Evolutionary conservation across 2,797 vertebrate species (phyloP).

Genomic region (Scarus forsteni): DNA sequence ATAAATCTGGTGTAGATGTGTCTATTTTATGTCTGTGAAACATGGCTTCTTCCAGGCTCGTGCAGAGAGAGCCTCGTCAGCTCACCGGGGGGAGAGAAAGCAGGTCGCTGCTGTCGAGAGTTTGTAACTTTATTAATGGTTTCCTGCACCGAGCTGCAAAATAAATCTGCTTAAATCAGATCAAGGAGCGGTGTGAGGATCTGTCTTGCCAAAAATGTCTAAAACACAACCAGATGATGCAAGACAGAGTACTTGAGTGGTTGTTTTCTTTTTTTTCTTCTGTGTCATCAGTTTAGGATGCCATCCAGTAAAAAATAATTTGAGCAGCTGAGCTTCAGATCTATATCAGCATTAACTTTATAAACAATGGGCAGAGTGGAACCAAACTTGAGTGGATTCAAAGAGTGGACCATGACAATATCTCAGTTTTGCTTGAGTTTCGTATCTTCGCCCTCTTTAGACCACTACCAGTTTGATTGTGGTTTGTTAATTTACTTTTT

Average conservation of each 20-base stretch:
- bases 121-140: background rate
- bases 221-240: background rate
- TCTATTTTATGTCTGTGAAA: background rate
- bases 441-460: too few relatives aligned
- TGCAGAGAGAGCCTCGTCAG: background rate
- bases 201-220: too few relatives aligned
- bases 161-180: background rate
- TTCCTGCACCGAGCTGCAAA: background rate
- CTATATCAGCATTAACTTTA: too few relatives aligned
- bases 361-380: too few relatives aligned
- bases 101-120: conserved; percentile 5
- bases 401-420: too few relatives aligned
- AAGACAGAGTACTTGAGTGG: background rate
- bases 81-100: conserved; percentile 9
- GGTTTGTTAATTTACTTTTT: too few relatives aligned
- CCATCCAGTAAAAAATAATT: too few relatives aligned
- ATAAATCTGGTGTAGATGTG: background rate
- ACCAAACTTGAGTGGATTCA: too few relatives aligned
- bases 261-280: background rate
- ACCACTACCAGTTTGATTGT: too few relatives aligned
- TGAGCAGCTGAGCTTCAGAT: too few relatives aligned
- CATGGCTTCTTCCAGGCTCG: background rate
- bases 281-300: background rate
- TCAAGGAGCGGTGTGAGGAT: too few relatives aligned
- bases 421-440: too few relatives aligned